phyloP scores from a whole-genome alignment of 1,140 invertebrate species.

The Gryon sp. region DNA sequence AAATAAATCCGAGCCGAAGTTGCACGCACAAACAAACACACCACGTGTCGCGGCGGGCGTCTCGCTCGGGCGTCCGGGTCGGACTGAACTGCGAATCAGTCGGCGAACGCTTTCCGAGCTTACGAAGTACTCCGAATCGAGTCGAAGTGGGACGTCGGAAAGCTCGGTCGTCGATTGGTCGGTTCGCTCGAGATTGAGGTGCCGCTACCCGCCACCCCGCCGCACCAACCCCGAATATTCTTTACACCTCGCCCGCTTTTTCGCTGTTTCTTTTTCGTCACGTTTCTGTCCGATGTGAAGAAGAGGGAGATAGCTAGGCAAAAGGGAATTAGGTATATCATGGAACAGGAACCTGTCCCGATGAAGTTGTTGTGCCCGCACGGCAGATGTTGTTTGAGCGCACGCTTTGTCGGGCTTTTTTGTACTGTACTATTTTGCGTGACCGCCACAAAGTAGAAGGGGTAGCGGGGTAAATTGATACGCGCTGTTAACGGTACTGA shows the following conservation, averaged over 20 bases:
- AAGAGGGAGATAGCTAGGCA: no score
- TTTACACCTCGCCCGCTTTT: constrained; percentile 39
- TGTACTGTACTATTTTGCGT: background rate
- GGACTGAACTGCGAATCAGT: constrained; percentile 68
- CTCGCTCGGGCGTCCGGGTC: constrained; percentile 76
- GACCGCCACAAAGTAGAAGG: background rate
- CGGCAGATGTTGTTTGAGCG: constrained; percentile 11
- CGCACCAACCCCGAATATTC: constrained; percentile 13
- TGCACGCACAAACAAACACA: constrained; percentile 38
- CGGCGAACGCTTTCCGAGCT: constrained; percentile 47
- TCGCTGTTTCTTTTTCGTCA: constrained; percentile 17
- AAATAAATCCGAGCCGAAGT: constrained; percentile 11
- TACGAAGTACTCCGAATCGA: constrained; percentile 46
- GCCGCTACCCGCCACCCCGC: constrained; percentile 7
- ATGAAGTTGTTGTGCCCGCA: constrained; percentile 26
- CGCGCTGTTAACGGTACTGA: background rate
- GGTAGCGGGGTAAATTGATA: background rate
- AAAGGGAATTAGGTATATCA: constrained; percentile 28
- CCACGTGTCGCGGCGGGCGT: constrained; percentile 66
- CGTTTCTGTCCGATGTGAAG: constrained; percentile 10
- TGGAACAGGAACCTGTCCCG: constrained; percentile 8
- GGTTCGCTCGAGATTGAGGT: constrained; percentile 42
- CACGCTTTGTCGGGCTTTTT: constrained; percentile 4
- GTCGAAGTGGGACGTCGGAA: constrained; percentile 54
- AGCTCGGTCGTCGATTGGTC: constrained; percentile 52